Evolutionary conservation across 2,888 invertebrate species (phyloP).

Genomic region (Euzophera pinguis): DNA sequence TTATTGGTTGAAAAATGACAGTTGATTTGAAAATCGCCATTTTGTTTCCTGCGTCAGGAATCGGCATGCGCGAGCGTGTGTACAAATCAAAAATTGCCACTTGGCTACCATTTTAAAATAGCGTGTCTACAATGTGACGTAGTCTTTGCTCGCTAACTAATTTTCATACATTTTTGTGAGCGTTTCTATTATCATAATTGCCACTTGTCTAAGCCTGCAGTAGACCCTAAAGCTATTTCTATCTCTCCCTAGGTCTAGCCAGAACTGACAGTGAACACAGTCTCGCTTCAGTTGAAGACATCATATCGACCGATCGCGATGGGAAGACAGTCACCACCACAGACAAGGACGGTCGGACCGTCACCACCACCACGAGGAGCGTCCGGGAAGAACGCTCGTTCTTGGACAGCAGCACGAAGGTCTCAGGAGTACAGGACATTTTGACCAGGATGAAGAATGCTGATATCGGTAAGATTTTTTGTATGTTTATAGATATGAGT

Average conservation of each 20-base stretch:
- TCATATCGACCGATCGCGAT: conserved; percentile 24
- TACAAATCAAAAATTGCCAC: too few species aligned
- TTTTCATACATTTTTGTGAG: too few species aligned
- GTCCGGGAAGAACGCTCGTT: conserved; percentile 77
- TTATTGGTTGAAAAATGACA: too few species aligned
- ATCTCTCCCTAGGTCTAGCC: conserved; percentile 39
- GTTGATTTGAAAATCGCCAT: too few species aligned
- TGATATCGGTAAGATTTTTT: conserved; percentile 77
- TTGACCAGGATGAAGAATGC: conserved; percentile 88
- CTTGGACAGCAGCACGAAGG: conserved; percentile 84
- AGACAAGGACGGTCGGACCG: not conserved
- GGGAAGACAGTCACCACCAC: conserved; percentile 35
- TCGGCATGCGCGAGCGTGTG: too few species aligned
- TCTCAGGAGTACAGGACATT: conserved; percentile 87
- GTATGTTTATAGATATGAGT: not conserved
- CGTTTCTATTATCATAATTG: too few species aligned
- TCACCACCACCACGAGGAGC: conserved; percentile 13
- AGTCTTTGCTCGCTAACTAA: too few species aligned
- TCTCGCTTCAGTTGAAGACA: conserved; percentile 55
- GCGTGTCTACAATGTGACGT: too few species aligned
- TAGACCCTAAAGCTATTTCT: not conserved
- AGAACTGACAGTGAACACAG: conserved; percentile 69
- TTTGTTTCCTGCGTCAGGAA: too few species aligned
- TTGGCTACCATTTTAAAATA: too few species aligned
- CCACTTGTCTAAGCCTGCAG: too few species aligned